Evolutionary conservation across 2,888 invertebrate genomes (phyloP).

Genomic region (Ashinkailepas kermadecensis): DNA sequence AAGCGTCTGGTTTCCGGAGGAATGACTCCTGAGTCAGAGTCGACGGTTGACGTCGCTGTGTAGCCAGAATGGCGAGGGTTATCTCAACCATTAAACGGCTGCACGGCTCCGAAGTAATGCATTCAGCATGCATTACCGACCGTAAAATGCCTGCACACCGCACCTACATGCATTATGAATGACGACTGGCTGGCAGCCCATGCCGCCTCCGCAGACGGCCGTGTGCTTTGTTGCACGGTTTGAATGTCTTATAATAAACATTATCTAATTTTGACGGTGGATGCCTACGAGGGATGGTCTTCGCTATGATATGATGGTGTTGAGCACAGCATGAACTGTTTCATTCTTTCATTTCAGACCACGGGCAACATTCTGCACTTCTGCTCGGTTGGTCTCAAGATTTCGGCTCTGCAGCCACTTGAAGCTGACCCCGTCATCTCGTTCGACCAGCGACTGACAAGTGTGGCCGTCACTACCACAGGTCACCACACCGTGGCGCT

Average conservation of each 20-base stretch:
- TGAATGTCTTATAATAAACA: no score
- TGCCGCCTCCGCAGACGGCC: neutral
- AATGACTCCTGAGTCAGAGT: neutral
- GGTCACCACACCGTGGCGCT: slow-evolving; percentile 90
- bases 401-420: slow-evolving; percentile 80
- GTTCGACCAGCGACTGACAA: slow-evolving; percentile 72
- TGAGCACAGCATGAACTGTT: neutral
- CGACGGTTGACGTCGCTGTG: neutral
- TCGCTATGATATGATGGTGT: neutral
- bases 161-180: neutral
- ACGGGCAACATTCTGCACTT: slow-evolving; percentile 85
- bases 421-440: slow-evolving; percentile 64
- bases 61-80: neutral
- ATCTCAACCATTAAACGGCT: neutral
- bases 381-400: slow-evolving; percentile 84
- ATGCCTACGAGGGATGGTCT: neutral
- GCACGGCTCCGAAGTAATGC: neutral
- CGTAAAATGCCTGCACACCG: neutral
- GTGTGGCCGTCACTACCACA: slow-evolving; percentile 77
- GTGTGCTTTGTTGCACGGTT: neutral
- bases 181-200: neutral
- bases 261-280: neutral
- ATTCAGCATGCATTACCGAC: neutral
- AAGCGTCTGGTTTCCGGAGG: slow-evolving; percentile 79
- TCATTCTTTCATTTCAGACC: slow-evolving; percentile 47